These are phyloP conservation scores for Cenopis cana DNA, from an alignment of 2,888 invertebrate species.

Conservation along the genomic window DNA sequence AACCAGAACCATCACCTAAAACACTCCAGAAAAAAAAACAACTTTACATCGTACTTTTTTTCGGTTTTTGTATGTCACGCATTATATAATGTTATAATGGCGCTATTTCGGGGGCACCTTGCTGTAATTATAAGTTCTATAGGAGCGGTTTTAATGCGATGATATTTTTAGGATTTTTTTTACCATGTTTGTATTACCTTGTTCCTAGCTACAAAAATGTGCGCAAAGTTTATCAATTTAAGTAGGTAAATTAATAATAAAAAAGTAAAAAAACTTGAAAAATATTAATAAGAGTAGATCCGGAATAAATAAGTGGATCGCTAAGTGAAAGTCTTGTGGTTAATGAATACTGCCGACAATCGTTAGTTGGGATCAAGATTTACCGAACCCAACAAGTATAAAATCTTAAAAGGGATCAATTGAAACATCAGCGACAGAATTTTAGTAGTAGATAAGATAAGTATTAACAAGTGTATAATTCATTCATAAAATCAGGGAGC, in stretches of 20 bases:
- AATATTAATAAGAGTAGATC: neutral
- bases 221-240: constrained; percentile 2
- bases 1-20: neutral
- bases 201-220: neutral
- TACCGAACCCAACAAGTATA: neutral
- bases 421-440: neutral
- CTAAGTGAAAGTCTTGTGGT: neutral
- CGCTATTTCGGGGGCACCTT: constrained; percentile 22
- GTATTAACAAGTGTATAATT: neutral
- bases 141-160: neutral
- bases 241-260: constrained; percentile 21
- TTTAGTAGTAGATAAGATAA: neutral
- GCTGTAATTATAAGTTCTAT: constrained; percentile 4
- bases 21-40: neutral
- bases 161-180: neutral
- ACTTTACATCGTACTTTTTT: neutral
- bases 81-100: constrained; percentile 28
- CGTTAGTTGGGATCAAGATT: neutral
- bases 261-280: neutral
- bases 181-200: neutral
- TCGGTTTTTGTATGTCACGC: constrained; percentile 1
- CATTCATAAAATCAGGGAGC: constrained; percentile 19
- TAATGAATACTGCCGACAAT: neutral
- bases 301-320: neutral
- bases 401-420: neutral